Evolutionary conservation across 2,797 vertebrate species (phyloP), one percentile per base, ranked within the genome.

Genomic region (Lepus oiostolus): DNA sequence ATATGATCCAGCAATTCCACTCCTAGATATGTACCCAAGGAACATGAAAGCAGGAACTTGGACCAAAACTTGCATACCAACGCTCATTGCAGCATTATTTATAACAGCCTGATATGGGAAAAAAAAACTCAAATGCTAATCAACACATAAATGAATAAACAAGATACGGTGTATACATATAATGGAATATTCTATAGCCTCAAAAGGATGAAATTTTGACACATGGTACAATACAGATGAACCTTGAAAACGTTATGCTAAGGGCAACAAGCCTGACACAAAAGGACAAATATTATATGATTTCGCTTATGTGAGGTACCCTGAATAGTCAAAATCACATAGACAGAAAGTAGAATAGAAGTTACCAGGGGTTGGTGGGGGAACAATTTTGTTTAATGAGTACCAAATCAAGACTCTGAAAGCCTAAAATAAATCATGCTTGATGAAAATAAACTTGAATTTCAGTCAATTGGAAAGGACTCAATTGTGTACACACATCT

Each of bases 371-470:
- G 68, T 32, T 38, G 13, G 4, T 65, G 1, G 14, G 2, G 30
- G 32, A 30, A 35, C 47, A 47, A 9, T 21, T 88, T 42, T 42
- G 7, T 74, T 77, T 79, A 83, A 32, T 12, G 19, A 14, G 28
- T 47, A 54, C 30, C 26, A 17, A 80, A 22, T 42, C 38, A 42
- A 42, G 38, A 42, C 38, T 42, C 38, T 42, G 50, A 86, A 95
- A 91, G 2, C 22, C 68, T 90, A 90, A 91, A 84, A 81, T 74
- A 93, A 93, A 95, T 93, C 92, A 82, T 84, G 26, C 26, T 19
- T 28, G 12, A 38, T 82, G 13, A 76, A 88, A 67, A 96, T 50
- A 74, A 94, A 74, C 3, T n/a, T 91, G 54, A 84, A 91, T 81
- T 93, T 67, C n/a, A 83, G 4, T 76, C n/a, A 58, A 30, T 14